Evolutionary conservation across 2,888 invertebrate genomes (phyloP).

Genomic region (Erynnis tages): DNA sequence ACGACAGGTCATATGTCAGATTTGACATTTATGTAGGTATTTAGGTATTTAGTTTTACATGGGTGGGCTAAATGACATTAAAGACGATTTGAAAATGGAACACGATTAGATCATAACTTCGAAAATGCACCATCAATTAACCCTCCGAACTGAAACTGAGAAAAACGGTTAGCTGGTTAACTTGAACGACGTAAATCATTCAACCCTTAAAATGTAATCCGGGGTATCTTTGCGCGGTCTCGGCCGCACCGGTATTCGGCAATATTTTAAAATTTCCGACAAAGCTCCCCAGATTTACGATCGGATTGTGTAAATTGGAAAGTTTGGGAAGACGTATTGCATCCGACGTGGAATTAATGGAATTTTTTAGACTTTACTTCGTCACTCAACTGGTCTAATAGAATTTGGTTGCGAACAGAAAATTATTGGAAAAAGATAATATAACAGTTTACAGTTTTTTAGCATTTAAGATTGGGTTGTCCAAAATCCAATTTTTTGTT

Average conservation of each 20-base stretch:
- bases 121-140: not conserved
- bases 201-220: slow-evolving; percentile 54
- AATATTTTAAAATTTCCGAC: slow-evolving; percentile 67
- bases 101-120: no score
- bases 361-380: slow-evolving; percentile 4
- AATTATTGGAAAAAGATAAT: no score
- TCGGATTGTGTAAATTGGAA: slow-evolving; percentile 69
- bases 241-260: slow-evolving; percentile 49
- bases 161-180: slow-evolving; percentile 15
- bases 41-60: no score
- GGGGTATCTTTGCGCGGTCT: slow-evolving; percentile 42
- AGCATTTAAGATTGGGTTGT: no score
- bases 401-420: not conserved
- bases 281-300: slow-evolving; percentile 65
- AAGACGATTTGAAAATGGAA: no score
- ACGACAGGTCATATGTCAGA: no score
- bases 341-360: slow-evolving; percentile 47
- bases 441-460: no score
- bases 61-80: no score
- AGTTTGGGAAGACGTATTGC: slow-evolving; percentile 62
- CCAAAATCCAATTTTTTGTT: no score
- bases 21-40: no score
- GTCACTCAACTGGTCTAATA: no score
- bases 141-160: not conserved
- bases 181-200: slow-evolving; percentile 51